Conservation (phyloP, 2,797 vertebrate species). For the Hyperoplus lanceolatus region DNA sequence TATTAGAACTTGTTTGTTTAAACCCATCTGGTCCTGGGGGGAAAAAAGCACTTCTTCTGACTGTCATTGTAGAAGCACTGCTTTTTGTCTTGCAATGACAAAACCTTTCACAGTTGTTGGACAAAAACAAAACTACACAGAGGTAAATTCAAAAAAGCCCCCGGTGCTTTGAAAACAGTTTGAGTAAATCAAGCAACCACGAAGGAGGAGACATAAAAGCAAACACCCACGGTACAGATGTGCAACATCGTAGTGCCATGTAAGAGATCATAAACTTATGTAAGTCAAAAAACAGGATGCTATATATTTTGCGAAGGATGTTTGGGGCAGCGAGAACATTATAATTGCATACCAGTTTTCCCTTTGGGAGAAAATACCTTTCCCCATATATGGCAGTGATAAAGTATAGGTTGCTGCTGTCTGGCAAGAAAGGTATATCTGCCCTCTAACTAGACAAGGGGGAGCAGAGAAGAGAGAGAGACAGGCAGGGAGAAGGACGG, state of each 20-base stretch:
- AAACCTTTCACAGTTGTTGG: slow-evolving; percentile 32
- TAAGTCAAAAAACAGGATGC: slow-evolving; percentile 72
- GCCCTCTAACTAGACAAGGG: slow-evolving; percentile 77
- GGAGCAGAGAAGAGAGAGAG: slow-evolving; percentile 56
- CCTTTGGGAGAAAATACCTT: slow-evolving; percentile 74
- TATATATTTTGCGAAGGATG: slow-evolving; percentile 71
- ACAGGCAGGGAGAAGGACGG: slow-evolving; percentile 14
- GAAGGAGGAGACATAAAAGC: slow-evolving; percentile 26
- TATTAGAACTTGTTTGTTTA: slow-evolving; percentile 19
- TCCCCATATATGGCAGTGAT: slow-evolving; percentile 72
- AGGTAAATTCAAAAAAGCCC: slow-evolving; percentile 33
- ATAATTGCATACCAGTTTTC: slow-evolving; percentile 73
- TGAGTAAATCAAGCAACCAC: slow-evolving; percentile 30
- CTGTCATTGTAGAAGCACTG: background rate
- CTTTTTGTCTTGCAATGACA: slow-evolving; percentile 30
- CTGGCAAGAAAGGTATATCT: slow-evolving; percentile 69
- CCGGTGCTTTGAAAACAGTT: slow-evolving; percentile 18
- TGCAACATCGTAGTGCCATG: slow-evolving; percentile 56
- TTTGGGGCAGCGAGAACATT: slow-evolving; percentile 69
- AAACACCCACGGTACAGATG: slow-evolving; percentile 35
- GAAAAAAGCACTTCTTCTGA: slow-evolving; percentile 20
- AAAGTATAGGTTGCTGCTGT: slow-evolving; percentile 72
- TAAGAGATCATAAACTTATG: slow-evolving; percentile 68
- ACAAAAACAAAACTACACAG: background rate
- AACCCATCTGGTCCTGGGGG: background rate